Conservation (phyloP, 1,140 invertebrate genomes). For the Drosophila navojoa region DNA sequence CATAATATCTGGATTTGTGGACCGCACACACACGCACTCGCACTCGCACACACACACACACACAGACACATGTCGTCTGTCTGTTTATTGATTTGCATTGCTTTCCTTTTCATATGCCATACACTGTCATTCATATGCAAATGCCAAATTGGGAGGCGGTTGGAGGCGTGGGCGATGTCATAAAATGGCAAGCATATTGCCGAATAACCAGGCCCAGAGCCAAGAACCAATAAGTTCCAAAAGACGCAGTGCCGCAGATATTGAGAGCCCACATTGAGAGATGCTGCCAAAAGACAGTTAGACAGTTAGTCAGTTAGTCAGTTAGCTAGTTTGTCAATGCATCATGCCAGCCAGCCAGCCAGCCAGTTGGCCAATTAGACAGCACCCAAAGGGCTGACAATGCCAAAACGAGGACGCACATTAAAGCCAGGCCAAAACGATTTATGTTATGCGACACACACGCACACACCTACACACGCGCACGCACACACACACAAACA, state of each 20-base stretch:
- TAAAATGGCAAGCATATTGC: constrained; percentile 46
- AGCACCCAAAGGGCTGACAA: constrained; percentile 53
- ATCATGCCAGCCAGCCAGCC: constrained; percentile 6
- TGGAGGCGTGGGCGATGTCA: constrained; percentile 18
- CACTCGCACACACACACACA: not conserved
- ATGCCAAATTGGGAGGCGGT: constrained; percentile 45
- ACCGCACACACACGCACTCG: not conserved
- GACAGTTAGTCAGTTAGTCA: constrained; percentile 23
- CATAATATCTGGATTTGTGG: constrained; percentile 5
- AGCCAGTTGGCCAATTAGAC: constrained; percentile 48
- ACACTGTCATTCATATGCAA: constrained; percentile 52
- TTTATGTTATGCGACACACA: constrained; percentile 67
- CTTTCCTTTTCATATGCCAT: constrained; percentile 55
- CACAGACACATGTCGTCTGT: not conserved
- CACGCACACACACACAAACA: not conserved
- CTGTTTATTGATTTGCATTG: constrained; percentile 52
- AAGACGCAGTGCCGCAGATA: constrained; percentile 50
- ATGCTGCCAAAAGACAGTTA: constrained; percentile 31
- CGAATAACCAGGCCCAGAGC: constrained; percentile 18
- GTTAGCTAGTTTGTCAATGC: constrained; percentile 5
- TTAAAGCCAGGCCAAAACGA: constrained; percentile 58
- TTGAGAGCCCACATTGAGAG: constrained; percentile 30
- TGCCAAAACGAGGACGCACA: constrained; percentile 70
- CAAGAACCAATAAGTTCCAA: constrained; percentile 24
- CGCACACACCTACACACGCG: constrained; percentile 26